Conservation (phyloP, 2,888 invertebrate species). For the Campoplex capitator region DNA sequence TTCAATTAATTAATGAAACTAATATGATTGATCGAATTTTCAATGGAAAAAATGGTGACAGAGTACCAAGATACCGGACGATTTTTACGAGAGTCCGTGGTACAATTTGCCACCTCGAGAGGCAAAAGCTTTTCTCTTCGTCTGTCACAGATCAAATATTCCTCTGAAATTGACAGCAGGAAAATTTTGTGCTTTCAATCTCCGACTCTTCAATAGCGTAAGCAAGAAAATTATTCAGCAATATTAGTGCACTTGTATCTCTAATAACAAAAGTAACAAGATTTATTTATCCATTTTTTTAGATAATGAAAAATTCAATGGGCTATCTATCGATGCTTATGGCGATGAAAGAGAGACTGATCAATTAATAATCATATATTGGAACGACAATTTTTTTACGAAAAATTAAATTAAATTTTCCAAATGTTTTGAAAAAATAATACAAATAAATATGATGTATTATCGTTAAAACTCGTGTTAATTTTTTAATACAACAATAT, state of each 20-base stretch:
- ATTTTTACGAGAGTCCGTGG: constrained; percentile 64
- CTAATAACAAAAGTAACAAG: not conserved
- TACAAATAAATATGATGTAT: too few species aligned
- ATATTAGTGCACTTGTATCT: too few species aligned
- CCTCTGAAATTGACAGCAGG: constrained; percentile 67
- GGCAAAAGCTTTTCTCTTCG: constrained; percentile 60
- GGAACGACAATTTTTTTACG: not conserved
- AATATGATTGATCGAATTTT: not conserved
- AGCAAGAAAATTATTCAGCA: not conserved
- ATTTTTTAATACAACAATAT: not conserved
- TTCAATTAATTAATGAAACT: too few species aligned
- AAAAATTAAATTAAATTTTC: not conserved
- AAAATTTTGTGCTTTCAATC: constrained; percentile 62
- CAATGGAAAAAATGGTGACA: constrained; percentile 14
- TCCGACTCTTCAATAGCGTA: constrained; percentile 56
- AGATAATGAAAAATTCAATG: constrained; percentile 73
- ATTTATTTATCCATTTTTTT: not conserved
- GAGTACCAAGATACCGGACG: constrained; percentile 60
- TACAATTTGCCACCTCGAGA: constrained; percentile 58
- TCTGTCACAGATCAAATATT: constrained; percentile 55
- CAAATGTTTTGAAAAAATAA: not conserved
- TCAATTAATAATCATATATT: constrained; percentile 7
- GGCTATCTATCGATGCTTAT: constrained; percentile 74
- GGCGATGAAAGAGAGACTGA: constrained; percentile 62
- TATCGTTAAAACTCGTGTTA: too few species aligned